Conservation (phyloP, 2,113 vertebrate species). For the Thunnus maccoyii region DNA sequence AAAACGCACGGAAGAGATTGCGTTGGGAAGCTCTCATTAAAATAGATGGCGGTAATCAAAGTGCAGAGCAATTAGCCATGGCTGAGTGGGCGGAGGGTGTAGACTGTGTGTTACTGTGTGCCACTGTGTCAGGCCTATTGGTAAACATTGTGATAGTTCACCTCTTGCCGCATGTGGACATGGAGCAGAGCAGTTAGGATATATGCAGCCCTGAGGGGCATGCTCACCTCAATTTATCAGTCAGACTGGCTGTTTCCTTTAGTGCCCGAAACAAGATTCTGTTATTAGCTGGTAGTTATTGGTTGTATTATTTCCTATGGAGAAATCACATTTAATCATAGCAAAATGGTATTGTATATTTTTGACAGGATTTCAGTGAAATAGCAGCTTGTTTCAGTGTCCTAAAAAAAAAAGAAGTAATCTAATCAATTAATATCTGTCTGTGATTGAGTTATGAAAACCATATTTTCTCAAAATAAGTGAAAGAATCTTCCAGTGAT, state of each 20-base stretch:
- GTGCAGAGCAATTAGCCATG: constrained; percentile 81
- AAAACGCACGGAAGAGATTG: constrained; percentile 56
- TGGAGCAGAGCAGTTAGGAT: constrained; percentile 53
- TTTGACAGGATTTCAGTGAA: background rate
- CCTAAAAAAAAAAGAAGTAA: background rate
- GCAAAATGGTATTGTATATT: constrained; percentile 5
- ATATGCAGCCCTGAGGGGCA: constrained; percentile 50
- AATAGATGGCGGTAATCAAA: constrained; percentile 85
- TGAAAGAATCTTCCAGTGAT: background rate
- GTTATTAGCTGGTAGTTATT: constrained; percentile 54
- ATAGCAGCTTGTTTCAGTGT: background rate
- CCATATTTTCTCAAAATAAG: background rate
- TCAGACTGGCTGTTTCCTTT: constrained; percentile 52
- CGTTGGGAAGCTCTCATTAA: constrained; percentile 82
- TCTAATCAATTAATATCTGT: background rate
- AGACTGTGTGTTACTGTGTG: constrained; percentile 51
- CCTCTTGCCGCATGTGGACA: constrained; percentile 52
- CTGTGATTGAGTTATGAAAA: background rate
- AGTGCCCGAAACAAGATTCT: constrained; percentile 50
- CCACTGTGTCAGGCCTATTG: constrained; percentile 68
- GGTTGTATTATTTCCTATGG: constrained; percentile 42
- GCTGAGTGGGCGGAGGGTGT: constrained; percentile 75
- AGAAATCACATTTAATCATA: constrained; percentile 50
- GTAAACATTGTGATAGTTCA: constrained; percentile 72
- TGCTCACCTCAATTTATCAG: constrained; percentile 58